Base-by-base conservation (phyloP, 2,113 vertebrate species). In the Dicrurus megarhynchus region DNA sequence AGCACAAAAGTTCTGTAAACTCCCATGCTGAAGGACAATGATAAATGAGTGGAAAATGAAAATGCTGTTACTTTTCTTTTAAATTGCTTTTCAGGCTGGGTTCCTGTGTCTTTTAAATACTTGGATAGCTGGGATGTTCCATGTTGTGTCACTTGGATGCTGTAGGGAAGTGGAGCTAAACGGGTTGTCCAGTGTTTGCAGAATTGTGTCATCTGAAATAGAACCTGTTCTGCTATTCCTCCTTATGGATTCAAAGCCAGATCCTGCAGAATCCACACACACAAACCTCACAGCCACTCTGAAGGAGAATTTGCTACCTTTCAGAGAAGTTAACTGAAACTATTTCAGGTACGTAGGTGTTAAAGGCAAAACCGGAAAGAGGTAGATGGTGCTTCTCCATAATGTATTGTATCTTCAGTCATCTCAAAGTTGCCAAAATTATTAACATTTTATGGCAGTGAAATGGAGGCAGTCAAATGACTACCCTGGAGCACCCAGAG, bases 281-380 rank as follows among this genome's bases (percentile, higher is more conserved):
- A 8, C 7, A 64, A 64, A 37, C 23, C 28, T 77, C 33, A 9
- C 15, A 41, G 52, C 24, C 17, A 13, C 44, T 26, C 9, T 37
- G n/a, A 0, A 1, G 44, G 30, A 33, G 27, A 23, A 17, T 61
- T 22, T 50, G 1, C 16, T 79, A 4, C 10, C 8, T 64, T 57
- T 76, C 17, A 30, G 39, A 59, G 24, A 49, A 33, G 11, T 6
- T 27, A 37, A 6, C 7, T 18, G 42, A n/a, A 46, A 10, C 17
- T 10, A 2, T 44, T 80, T 64, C 9, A 33, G 10, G 27, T 16
- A 23, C 0, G 0, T 22, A 10, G 17, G 9, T 60, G 61, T 47
- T 32, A 65, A 56, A 89, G 32, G 32, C 30, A 39, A 9, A 68
- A 26, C 11, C 27, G 56, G 49, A 22, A 60, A 28, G 35, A 52